Evolutionary conservation across 2,888 invertebrate genomes (phyloP).

Genomic region (Troglohyphantes excavatus): DNA sequence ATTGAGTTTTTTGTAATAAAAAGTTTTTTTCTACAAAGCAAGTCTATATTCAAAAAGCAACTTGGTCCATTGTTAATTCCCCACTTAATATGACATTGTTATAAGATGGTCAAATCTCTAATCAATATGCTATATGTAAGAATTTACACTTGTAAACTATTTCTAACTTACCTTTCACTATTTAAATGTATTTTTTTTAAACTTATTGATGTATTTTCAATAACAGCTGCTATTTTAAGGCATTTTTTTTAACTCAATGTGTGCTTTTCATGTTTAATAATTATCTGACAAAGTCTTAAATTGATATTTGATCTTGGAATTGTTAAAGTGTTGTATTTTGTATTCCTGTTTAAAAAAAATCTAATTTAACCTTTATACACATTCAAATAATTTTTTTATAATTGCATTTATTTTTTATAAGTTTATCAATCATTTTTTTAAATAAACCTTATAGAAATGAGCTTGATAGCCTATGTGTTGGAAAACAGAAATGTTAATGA

Average conservation of each 20-base stretch:
- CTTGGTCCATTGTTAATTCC: background rate
- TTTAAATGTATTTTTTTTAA: too few relatives aligned
- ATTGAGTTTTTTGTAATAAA: background rate
- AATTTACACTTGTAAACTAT: too few relatives aligned
- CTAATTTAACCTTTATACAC: background rate
- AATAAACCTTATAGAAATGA: background rate
- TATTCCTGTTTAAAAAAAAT: background rate
- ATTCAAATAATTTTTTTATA: background rate
- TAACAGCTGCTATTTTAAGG: background rate
- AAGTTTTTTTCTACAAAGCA: background rate
- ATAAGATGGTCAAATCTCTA: too few relatives aligned
- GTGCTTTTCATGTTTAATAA: background rate
- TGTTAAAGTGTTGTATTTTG: background rate
- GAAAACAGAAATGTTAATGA: slow-evolving; percentile 6
- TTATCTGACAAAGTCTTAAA: background rate
- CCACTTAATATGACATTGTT: too few relatives aligned
- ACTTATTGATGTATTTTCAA: too few relatives aligned
- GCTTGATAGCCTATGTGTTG: background rate
- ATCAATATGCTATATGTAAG: too few relatives aligned
- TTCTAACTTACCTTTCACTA: too few relatives aligned
- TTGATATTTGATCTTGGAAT: background rate
- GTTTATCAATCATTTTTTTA: background rate
- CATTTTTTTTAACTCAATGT: background rate
- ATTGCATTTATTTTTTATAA: slow-evolving; percentile 12
- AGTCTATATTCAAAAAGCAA: background rate